These are phyloP conservation scores for Bacillus rossius DNA, from an alignment of 1,140 invertebrate genomes.

Conservation along the genomic window DNA sequence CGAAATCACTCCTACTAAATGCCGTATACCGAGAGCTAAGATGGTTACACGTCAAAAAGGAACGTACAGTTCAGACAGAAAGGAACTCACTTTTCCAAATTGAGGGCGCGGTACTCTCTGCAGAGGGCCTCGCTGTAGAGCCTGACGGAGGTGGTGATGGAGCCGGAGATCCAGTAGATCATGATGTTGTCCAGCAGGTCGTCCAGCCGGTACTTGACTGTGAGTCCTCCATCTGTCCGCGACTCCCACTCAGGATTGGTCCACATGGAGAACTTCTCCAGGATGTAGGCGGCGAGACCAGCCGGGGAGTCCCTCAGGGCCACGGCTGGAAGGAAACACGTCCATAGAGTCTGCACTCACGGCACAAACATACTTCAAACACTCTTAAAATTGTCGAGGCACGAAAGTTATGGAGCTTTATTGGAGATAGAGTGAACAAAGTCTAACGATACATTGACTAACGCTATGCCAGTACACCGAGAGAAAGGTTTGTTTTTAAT, in stretches of 20 bases:
- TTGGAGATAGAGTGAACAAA: too few species aligned
- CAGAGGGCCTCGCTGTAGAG: slow-evolving; percentile 64
- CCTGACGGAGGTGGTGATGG: slow-evolving; percentile 69
- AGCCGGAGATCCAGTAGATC: slow-evolving; percentile 77
- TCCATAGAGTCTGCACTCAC: too few species aligned
- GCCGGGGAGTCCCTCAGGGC: slow-evolving; percentile 57
- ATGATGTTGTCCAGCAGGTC: slow-evolving; percentile 84
- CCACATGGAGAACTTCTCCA: slow-evolving; percentile 81
- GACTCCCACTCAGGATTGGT: slow-evolving; percentile 54
- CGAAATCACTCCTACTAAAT: too few species aligned
- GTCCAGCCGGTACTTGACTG: slow-evolving; percentile 56
- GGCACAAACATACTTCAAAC: too few species aligned
- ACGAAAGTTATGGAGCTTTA: too few species aligned
- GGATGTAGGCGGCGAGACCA: slow-evolving; percentile 71
- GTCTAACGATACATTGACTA: too few species aligned
- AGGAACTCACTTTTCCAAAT: slow-evolving; percentile 46
- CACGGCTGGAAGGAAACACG: slow-evolving; percentile 50
- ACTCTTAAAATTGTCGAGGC: too few species aligned
- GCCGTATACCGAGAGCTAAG: too few species aligned
- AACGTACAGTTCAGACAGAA: too few species aligned
- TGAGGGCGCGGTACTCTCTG: slow-evolving; percentile 33
- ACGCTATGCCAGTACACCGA: too few species aligned
- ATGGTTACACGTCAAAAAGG: too few species aligned
- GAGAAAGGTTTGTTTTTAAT: too few species aligned
- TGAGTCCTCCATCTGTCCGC: slow-evolving; percentile 65